Conservation (phyloP, 2,797 vertebrate species). For the Sebastes matsubarae region DNA sequence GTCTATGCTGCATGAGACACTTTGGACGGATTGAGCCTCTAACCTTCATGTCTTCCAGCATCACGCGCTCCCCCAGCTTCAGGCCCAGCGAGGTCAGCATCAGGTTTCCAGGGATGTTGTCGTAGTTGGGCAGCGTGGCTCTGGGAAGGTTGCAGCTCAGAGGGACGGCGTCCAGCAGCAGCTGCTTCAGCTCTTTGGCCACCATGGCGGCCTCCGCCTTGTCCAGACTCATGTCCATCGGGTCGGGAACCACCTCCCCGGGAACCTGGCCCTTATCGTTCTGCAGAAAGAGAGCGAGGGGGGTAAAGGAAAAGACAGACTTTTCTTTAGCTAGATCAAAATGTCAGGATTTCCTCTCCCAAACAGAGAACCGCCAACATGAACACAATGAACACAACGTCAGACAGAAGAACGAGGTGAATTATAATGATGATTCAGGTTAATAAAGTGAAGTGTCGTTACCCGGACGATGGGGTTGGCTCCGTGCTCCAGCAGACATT, state of each 20-base stretch:
- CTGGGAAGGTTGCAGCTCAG: constrained; percentile 92
- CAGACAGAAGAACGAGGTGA: no score
- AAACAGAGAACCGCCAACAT: no score
- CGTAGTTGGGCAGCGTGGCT: constrained; percentile 92
- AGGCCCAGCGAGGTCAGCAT: constrained; percentile 91
- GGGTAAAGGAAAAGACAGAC: not conserved
- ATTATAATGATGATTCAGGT: no score
- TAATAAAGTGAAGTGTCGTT: no score
- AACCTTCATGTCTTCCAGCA: constrained; percentile 91
- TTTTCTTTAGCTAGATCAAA: no score
- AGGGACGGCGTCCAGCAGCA: constrained; percentile 90
- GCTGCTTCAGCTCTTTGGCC: constrained; percentile 90
- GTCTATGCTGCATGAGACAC: no score
- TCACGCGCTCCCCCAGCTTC: constrained; percentile 88
- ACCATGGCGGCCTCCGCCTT: constrained; percentile 91
- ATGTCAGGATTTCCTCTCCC: no score
- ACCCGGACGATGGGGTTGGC: constrained; percentile 90
- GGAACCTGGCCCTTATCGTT: constrained; percentile 92
- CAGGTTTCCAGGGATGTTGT: constrained; percentile 94
- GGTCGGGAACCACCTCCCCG: constrained; percentile 91
- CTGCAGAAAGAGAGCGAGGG: constrained; percentile 63
- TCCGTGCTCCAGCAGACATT: constrained; percentile 93
- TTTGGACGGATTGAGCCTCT: not conserved
- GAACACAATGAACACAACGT: no score
- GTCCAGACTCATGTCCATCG: constrained; percentile 95